phyloP scores from a whole-genome alignment of 2,797 vertebrate species.

The Uromys caudimaculatus region DNA sequence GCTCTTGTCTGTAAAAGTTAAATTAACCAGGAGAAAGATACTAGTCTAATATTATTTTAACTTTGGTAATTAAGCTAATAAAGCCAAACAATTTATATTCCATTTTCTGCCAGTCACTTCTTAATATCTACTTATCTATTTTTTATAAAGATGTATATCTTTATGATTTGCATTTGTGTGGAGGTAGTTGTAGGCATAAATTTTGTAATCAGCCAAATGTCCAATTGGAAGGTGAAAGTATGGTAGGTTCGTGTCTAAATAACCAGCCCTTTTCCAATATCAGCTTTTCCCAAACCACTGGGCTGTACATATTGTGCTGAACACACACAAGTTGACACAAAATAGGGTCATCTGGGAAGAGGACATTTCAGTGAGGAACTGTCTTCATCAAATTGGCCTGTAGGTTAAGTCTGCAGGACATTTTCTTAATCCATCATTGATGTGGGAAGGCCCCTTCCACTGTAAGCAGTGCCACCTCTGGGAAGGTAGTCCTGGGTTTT shows the following conservation, averaged over 20 bases:
- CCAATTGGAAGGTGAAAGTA: not conserved
- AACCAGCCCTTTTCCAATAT: no score
- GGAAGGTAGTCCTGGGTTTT: not conserved
- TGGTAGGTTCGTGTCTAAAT: not conserved
- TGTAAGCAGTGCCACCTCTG: no score
- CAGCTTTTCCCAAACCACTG: not conserved
- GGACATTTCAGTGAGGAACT: not conserved
- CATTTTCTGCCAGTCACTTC: not conserved
- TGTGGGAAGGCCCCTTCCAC: not conserved
- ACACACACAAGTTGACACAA: not conserved
- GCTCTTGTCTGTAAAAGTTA: not conserved
- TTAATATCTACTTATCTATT: not conserved
- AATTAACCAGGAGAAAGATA: not conserved
- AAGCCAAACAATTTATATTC: not conserved
- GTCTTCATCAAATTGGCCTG: not conserved
- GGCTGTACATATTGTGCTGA: not conserved
- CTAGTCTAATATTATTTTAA: not conserved
- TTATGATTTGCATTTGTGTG: not conserved
- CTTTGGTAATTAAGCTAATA: not conserved
- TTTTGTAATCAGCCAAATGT: not conserved
- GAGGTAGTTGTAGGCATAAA: not conserved
- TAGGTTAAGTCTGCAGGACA: no score
- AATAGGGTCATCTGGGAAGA: not conserved
- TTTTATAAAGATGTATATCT: not conserved
- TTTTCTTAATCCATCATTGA: not conserved